These are phyloP conservation scores for Pseudotriccus pelzelni DNA, from an alignment of 2,797 vertebrate genomes.

Conservation along the genomic window DNA sequence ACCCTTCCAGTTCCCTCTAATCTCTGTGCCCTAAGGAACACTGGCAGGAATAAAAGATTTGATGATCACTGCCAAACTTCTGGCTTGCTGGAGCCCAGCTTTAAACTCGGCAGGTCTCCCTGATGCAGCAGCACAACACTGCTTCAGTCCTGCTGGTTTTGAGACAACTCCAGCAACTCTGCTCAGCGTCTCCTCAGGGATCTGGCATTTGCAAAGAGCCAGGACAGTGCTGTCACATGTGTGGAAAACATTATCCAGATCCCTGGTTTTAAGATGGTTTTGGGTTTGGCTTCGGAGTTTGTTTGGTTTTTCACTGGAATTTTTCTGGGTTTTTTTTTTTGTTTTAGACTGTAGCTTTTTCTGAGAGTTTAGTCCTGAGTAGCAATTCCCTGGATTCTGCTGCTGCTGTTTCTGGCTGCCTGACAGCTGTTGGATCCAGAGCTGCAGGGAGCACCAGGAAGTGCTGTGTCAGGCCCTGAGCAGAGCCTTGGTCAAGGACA, in stretches of 20 bases:
- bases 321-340: background rate
- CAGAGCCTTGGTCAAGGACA: background rate
- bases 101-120: background rate
- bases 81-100: background rate
- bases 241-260: slow-evolving; percentile 39
- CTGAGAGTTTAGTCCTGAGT: background rate
- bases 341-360: background rate
- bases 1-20: background rate
- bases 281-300: background rate
- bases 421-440: background rate
- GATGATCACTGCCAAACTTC: background rate
- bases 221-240: background rate
- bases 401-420: background rate
- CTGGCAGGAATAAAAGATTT: background rate
- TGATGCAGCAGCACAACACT: background rate
- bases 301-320: background rate
- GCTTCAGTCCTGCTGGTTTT: background rate
- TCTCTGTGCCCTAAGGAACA: background rate
- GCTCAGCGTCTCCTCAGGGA: slow-evolving; percentile 44
- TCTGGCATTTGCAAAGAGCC: slow-evolving; percentile 44
- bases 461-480: background rate
- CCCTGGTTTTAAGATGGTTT: background rate
- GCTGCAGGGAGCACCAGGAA: background rate
- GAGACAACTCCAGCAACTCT: background rate
- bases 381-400: background rate